Conservation (phyloP, 2,113 vertebrate species). For the Catharus bicknelli region DNA sequence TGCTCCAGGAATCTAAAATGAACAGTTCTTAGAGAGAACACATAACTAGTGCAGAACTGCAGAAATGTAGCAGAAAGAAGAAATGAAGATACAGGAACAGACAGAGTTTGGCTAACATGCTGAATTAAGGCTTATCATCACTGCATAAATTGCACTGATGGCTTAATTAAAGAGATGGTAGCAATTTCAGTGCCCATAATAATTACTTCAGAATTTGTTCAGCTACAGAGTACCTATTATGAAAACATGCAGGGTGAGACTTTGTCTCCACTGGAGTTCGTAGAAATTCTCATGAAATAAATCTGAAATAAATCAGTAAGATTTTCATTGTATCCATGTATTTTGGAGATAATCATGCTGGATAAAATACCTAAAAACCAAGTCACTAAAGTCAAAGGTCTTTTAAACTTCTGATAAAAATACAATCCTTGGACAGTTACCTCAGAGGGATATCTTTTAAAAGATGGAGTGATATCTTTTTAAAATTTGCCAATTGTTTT, state of each 20-base stretch:
- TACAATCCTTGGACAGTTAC: neutral
- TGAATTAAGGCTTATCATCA: neutral
- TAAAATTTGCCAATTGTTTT: neutral
- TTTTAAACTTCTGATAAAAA: neutral
- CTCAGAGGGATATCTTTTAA: neutral
- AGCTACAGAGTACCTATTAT: neutral
- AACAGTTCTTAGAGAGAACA: neutral
- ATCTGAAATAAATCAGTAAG: neutral
- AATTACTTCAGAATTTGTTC: neutral
- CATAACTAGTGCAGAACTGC: neutral
- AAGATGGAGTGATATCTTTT: neutral
- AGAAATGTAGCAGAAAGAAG: neutral
- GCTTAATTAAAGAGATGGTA: neutral
- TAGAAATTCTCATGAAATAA: neutral
- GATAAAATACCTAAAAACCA: neutral
- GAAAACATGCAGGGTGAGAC: neutral
- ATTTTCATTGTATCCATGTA: neutral
- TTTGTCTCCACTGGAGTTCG: neutral
- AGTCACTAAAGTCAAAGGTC: neutral
- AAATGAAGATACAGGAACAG: neutral
- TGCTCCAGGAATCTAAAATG: neutral
- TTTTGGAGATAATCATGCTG: neutral
- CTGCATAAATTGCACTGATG: neutral
- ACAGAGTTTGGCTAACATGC: neutral
- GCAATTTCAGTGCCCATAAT: neutral